Evolutionary conservation across 30 jellyfish, hydroid and myxozoan genomes (phyloP).

Genomic region (Rhopilema esculentum): DNA sequence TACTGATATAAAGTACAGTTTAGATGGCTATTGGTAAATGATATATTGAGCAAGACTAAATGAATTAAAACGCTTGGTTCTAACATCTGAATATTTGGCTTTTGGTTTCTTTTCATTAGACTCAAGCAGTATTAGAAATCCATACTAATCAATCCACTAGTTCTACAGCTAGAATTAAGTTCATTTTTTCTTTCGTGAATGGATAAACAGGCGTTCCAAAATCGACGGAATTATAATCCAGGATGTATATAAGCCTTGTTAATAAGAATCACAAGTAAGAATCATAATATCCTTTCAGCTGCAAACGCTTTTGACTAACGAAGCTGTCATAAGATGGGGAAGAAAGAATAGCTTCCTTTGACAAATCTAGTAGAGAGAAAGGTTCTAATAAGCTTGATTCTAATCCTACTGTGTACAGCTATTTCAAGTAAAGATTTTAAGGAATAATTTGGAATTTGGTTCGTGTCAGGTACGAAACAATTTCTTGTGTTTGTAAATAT

Average conservation of each 20-base stretch:
- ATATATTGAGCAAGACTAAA: too few species aligned
- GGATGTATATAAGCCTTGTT: background rate
- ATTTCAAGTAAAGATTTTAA: too few species aligned
- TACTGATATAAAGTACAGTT: too few species aligned
- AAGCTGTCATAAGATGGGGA: background rate
- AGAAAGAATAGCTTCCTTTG: background rate
- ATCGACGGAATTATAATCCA: background rate
- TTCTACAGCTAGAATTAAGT: background rate
- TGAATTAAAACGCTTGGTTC: too few species aligned
- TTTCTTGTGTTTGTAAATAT: too few species aligned
- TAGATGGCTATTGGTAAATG: too few species aligned
- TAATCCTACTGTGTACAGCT: too few species aligned
- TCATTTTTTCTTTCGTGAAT: background rate
- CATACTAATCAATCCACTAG: background rate
- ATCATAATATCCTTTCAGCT: background rate
- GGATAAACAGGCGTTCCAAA: background rate
- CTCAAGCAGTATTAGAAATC: background rate
- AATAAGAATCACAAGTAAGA: background rate
- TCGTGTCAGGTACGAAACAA: too few species aligned
- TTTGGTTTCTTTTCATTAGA: background rate
- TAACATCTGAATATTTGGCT: background rate
- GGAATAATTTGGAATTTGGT: too few species aligned
- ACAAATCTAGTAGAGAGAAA: background rate
- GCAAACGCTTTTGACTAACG: background rate
- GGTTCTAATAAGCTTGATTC: background rate